Evolutionary conservation across 2,888 invertebrate species (phyloP).

Genomic region (Cerastis leucographa): DNA sequence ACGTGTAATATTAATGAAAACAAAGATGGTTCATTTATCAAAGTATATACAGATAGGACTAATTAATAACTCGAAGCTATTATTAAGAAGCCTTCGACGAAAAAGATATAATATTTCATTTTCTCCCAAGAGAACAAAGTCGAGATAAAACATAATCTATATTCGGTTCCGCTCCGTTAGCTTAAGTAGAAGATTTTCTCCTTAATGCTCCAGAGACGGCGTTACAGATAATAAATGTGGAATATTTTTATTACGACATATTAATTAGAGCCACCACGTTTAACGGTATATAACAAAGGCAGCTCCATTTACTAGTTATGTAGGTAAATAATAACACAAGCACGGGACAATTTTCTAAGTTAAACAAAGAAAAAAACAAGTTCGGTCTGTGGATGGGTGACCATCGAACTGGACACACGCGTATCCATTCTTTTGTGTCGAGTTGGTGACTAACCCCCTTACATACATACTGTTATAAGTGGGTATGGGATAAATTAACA

Average conservation of each 20-base stretch:
- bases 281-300: not conserved
- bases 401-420: not conserved
- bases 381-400: not conserved
- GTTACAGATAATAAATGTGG: constrained; percentile 7
- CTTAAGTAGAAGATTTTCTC: constrained; percentile 11
- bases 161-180: constrained; percentile 24
- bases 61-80: constrained; percentile 10
- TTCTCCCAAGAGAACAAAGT: constrained; percentile 6
- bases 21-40: not conserved
- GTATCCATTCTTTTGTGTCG: too few species aligned
- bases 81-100: not conserved
- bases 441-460: not conserved
- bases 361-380: too few species aligned
- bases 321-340: not conserved
- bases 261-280: constrained; percentile 19
- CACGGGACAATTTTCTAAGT: not conserved
- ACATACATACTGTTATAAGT: too few species aligned
- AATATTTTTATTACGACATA: constrained; percentile 24
- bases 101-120: constrained; percentile 31
- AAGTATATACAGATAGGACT: not conserved
- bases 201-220: constrained; percentile 15
- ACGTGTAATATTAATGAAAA: not conserved
- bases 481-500: too few species aligned
- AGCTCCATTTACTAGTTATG: not conserved
- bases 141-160: constrained; percentile 41